Evolutionary conservation across 2,113 vertebrate genomes (phyloP).

Genomic region (Carassius gibelio): DNA sequence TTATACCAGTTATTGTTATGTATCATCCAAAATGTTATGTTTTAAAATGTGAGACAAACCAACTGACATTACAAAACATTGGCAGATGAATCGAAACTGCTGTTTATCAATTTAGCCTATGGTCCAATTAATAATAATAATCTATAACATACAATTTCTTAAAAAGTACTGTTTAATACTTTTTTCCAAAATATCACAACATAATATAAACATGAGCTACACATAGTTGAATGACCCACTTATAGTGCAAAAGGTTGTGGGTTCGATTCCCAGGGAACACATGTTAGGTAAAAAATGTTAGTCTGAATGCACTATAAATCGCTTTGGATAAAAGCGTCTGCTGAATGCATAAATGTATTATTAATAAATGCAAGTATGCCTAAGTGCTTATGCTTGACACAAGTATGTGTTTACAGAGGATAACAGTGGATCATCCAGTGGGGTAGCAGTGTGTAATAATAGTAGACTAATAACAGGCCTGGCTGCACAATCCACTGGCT

Average conservation of each 20-base stretch:
- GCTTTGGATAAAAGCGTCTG: too few species aligned
- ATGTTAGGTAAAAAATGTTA: too few species aligned
- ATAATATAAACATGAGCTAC: background rate
- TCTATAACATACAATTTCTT: too few species aligned
- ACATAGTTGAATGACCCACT: background rate
- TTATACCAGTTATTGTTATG: background rate
- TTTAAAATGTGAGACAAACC: background rate
- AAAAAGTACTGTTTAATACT: background rate
- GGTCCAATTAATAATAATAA: background rate
- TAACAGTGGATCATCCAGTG: background rate
- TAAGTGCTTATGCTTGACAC: background rate
- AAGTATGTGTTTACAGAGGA: background rate
- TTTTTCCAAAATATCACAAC: background rate
- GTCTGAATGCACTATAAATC: too few species aligned
- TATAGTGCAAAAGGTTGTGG: too few species aligned
- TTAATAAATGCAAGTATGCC: background rate
- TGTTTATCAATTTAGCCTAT: background rate
- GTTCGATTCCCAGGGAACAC: too few species aligned
- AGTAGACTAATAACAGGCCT: conserved; percentile 4
- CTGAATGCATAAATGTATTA: too few species aligned
- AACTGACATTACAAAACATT: background rate
- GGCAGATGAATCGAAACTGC: too few species aligned
- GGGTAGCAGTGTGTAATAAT: conserved; percentile 3
- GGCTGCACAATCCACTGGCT: background rate
- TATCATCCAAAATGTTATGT: background rate